Evolutionary conservation across 2,797 vertebrate species (phyloP).

Genomic region (Aselliscus stoliczkanus): DNA sequence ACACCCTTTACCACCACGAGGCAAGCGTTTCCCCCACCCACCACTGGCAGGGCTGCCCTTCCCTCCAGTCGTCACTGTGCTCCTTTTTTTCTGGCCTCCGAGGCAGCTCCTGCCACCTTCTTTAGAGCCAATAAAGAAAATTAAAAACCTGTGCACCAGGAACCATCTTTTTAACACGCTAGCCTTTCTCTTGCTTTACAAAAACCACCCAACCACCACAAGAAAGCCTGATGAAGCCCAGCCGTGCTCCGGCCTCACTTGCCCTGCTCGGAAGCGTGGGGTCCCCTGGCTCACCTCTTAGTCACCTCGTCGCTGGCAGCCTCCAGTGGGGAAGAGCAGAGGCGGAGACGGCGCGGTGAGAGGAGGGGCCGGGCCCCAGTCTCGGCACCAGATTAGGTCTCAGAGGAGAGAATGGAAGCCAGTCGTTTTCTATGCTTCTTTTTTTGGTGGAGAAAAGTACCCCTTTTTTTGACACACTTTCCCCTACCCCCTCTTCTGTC

Average conservation of each 20-base stretch:
- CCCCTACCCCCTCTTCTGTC: slow-evolving; percentile 40
- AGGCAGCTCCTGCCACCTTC: slow-evolving; percentile 79
- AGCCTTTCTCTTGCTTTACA: slow-evolving; percentile 81
- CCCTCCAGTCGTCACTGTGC: slow-evolving; percentile 81
- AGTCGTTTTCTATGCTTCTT: slow-evolving; percentile 45
- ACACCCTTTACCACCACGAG: slow-evolving; percentile 74
- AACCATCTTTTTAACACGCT: slow-evolving; percentile 79
- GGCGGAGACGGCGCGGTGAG: slow-evolving; percentile 79
- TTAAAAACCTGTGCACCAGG: slow-evolving; percentile 79
- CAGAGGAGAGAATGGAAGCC: slow-evolving; percentile 76
- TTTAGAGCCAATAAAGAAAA: slow-evolving; percentile 83
- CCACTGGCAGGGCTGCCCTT: slow-evolving; percentile 79
- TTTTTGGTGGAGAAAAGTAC: slow-evolving; percentile 77
- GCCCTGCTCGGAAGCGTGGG: slow-evolving; percentile 76
- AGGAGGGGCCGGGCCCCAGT: slow-evolving; percentile 73
- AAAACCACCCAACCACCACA: slow-evolving; percentile 73
- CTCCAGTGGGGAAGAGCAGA: slow-evolving; percentile 75
- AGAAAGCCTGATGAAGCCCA: slow-evolving; percentile 78
- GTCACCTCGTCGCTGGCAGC: slow-evolving; percentile 72
- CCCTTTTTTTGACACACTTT: slow-evolving; percentile 67
- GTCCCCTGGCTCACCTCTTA: slow-evolving; percentile 76
- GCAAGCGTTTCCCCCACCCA: slow-evolving; percentile 73
- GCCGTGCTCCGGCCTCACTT: slow-evolving; percentile 65
- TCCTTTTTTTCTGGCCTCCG: slow-evolving; percentile 78
- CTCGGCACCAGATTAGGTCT: slow-evolving; percentile 75